These are phyloP conservation scores for Sebastes hubbsi DNA, from an alignment of 2,797 vertebrate species.

Conservation along the genomic window DNA sequence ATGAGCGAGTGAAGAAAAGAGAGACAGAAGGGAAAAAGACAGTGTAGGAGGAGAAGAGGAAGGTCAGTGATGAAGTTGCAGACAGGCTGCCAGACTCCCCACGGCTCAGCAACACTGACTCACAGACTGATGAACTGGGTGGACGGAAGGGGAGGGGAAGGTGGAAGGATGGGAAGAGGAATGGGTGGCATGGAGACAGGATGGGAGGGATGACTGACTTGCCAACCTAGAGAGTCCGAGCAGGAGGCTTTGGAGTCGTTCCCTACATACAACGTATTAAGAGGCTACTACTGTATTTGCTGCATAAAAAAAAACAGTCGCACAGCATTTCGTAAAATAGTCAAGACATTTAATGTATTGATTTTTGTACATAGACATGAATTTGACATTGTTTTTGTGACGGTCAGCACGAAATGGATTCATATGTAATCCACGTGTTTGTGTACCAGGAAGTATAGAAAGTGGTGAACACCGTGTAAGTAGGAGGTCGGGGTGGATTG, in stretches of 20 bases:
- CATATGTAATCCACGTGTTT: no score
- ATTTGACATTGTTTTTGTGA: no score
- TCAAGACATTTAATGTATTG: no score
- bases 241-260: not conserved
- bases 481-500: no score
- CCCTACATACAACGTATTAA: not conserved
- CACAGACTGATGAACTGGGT: constrained; percentile 40
- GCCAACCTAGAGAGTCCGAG: not conserved
- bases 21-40: constrained; percentile 20
- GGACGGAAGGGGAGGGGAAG: not conserved
- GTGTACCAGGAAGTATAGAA: no score
- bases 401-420: no score
- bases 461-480: no score
- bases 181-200: not conserved
- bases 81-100: constrained; percentile 61
- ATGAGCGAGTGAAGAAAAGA: constrained; percentile 42
- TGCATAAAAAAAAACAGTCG: not conserved
- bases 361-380: no score
- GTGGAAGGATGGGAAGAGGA: constrained; percentile 11
- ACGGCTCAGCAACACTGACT: constrained; percentile 55
- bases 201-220: not conserved
- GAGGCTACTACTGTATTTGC: not conserved
- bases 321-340: no score
- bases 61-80: constrained; percentile 69
- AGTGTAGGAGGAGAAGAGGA: constrained; percentile 57